Evolutionary conservation across 1,140 invertebrate genomes (phyloP), one percentile per base, ranked within the genome.

Genomic region (Gonatopus flavifemur): DNA sequence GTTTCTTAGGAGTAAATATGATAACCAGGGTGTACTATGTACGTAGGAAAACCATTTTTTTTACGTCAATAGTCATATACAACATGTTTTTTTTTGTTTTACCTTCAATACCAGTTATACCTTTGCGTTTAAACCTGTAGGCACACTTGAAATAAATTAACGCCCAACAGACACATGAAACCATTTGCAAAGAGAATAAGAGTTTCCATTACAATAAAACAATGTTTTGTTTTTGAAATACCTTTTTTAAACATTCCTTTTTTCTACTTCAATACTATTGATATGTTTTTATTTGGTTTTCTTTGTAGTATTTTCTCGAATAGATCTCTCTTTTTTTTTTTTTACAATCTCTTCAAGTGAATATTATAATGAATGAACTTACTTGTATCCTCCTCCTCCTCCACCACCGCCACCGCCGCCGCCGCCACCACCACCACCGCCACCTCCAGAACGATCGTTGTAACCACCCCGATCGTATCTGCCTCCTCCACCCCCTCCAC

Each of bases 81-180:
- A 74, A 77, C 72, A 69, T 76, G 71, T 73, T 68, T 59, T n/a
- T n/a, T n/a, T n/a, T n/a, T n/a, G n/a, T n/a, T n/a, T 67, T 75
- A 72, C 69, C 70, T 64, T 63, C 60, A 48, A 65, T 69, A 74
- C 69, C 74, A 71, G 71, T 72, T 67, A 71, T 68, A 76, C 69
- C 67, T 76, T 74, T 78, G 73, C 65, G 72, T 77, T n/a, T 76
- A 76, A 77, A 78, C 75, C 75, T 77, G 76, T 69, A 78, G 76
- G 75, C 76, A 78, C 72, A 77, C 75, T 77, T 77, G 45, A 77
- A 78, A 77, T 64, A 78, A 66, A 78, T 77, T 76, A 78, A 78
- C 64, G 56, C 66, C 51, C 74, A 52, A 69, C 59, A 22, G 58
- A 67, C 64, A 68, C 67, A 74, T 58, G 61, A 72, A 61, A 65